Base-by-base conservation (phyloP, 2,888 invertebrate genomes). In the Troides oblongomaculatus region DNA sequence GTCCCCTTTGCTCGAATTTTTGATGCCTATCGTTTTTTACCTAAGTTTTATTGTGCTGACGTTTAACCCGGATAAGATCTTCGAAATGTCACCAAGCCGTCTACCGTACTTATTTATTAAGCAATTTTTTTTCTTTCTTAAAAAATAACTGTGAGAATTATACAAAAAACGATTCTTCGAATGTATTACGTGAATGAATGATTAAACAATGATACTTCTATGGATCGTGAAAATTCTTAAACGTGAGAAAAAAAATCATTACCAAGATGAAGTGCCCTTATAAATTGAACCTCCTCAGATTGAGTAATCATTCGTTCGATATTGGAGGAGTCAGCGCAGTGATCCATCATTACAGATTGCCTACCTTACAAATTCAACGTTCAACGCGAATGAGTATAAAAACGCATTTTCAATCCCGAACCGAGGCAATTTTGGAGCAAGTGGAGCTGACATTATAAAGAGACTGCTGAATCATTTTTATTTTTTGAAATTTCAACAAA, bases 11-110 rank as follows among this genome's bases (percentile, higher is more conserved):
- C 77, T 83, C 80, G 79, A 64, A 23, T 84, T 90, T 90, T 90
- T 90, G 89, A 92, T 92, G 89, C 83, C 84, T 87, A 92, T 91
- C 88, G 84, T 86, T 92, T 91, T 91, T 92, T 92, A 86, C 88
- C 78, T 78, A 78, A 75, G 89, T 85, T 89, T 92, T 92, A 92
- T 91, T 88, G 92, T 92, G 90, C 89, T 78, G 90, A 89, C 89
- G 84, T 87, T 90, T 87, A 89, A 81, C 80, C 81, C 77, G 84
- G 92, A 92, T 92, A 90, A 90, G 88, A 92, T 92, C 92, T 91
- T 81, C 79, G 87, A 89, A 86, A 87, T 92, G 92, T 92, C 92
- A 90, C 91, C 84, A 81, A 81, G 82, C 84, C 85, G 75, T 80
- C 84, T 86, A 83, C 84, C 79, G 84, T 79, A 78, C 59, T 81